Evolutionary conservation across 2,888 invertebrate genomes (phyloP), one percentile per base, ranked within the genome.

Genomic region (Cactoblastis cactorum): DNA sequence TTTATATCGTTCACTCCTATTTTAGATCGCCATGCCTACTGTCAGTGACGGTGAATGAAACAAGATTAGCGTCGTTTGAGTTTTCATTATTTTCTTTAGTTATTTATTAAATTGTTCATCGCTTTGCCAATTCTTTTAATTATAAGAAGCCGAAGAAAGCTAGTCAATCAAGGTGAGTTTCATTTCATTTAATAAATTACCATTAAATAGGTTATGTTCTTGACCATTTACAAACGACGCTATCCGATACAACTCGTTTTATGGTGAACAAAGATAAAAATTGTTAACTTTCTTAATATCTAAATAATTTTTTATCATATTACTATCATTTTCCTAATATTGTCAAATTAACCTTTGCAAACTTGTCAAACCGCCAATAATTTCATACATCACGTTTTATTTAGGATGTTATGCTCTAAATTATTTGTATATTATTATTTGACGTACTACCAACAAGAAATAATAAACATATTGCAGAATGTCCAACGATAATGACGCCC

Each of bases 401-500:
- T 22, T 22, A 22, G 6, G 3, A 4, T 6, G 22, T 28, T 28
- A 3, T 28, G n/a, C 5, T 28, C 22, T 22, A 22, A 28, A 9
- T 28, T 4, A 8, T 9, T 9, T 28, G 28, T 28, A n/a, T n/a
- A n/a, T n/a, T n/a, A n/a, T n/a, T n/a, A n/a, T 37, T 15, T 37
- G 37, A 53, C 1, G 12, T 15, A 28, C 28, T n/a, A n/a, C 46
- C 46, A 46, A 46, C 46, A 24, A 32, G 24, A 49, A n/a, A 14
- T 14, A 28, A 39, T 28, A 47, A 47, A 50, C 52, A 48, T 55
- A 71, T 87, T 87, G 63, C 87, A 87, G 86, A 81, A 87, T 87
- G 87, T 80, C 85, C 56, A 77, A 74, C 62, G 85, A 86, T 52
- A 81, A 74, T 59, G 84, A 87, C 9, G 69, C 78, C 18, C 86